Evolutionary conservation across 2,888 invertebrate genomes (phyloP), one percentile per base, ranked within the genome.

Genomic region (Stenodema calcarata): DNA sequence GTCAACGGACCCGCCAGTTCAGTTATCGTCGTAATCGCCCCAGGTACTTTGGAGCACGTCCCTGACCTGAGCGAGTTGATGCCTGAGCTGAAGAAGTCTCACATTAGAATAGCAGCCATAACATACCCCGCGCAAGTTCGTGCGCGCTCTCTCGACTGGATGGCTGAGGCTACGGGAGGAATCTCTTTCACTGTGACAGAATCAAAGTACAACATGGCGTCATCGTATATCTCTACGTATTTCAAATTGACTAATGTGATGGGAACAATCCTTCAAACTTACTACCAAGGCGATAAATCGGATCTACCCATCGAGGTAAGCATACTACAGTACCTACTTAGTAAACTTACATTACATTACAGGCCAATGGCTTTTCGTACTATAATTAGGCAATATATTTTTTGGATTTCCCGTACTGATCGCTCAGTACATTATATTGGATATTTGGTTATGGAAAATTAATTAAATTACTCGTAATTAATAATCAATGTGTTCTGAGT

Each of bases 1-100:
- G 89, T 90, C 1, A 90, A 91, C 73, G 93, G 93, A 9, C 91
- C 92, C 1, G 93, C 93, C 0, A 92, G 92, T 87, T 93, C 93
- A 70, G 92, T 93, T 4, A 92, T 94, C 69, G 91, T 94, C 0
- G 90, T 93, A 1, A 92, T 94, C 50, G 93, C 93, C 0, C 92
- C 93, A 2, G 93, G 93, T 14, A 93, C 93, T 90, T 91, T 91
- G 62, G 89, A 91, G 9, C 91, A 91, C 41, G 90, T 88, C 6
- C 88, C 91, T 6, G 91, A 93, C 88, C 89, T 92, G 54, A 90
- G 91, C 28, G 90, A 91, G 73, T 89, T 92, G 0, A 89, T 91
- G 27, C 91, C 91, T n/a, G 91, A 92, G 83, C 91, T 92, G 0
- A 91, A 90, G 44, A 90, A 91, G 42, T 90, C 91, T 30, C 91